Evolutionary conservation across 1,140 invertebrate genomes (phyloP), one percentile per base, ranked within the genome.

Genomic region (Lepidurus apus): DNA sequence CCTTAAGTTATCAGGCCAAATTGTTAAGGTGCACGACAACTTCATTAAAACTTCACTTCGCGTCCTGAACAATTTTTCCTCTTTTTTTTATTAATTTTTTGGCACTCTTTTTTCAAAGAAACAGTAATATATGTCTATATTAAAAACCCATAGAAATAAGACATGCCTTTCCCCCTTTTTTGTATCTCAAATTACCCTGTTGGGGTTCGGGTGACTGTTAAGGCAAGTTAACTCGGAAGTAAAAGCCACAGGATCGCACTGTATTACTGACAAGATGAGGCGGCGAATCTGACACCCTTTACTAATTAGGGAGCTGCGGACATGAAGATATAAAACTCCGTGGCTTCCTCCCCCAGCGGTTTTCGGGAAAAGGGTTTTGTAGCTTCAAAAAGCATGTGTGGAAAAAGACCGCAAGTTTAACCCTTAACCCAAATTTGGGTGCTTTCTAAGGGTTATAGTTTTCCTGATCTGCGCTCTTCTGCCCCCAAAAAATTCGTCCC

Each of bases 261-360:
- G 34, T 65, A 21, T 21, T 65, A 65, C 53, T 21, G 53, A 65
- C 53, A 65, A 65, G 53, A 65, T 65, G 53, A 65, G 53, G 53
- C 53, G 53, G 53, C 21, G 53, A 65, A 65, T 65, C 53, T 65
- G 53, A 65, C 53, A 65, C 53, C 53, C 53, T 65, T 65, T n/a
- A 65, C 53, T 65, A 65, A 65, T 65, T 65, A 65, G 53, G 21
- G 53, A 65, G 53, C 53, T 17, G 53, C n/a, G 53, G 53, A 65
- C 53, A 65, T 65, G 53, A 13, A 65, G 53, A 65, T 65, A 65
- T 65, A 65, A 65, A 65, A 65, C 53, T 7, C 21, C 21, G 53
- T 17, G 13, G 53, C 53, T 65, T 65, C 53, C 53, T 21, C 53
- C 34, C 34, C 34, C 34, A 34, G 34, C 34, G 34, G 34, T 34